Base-by-base conservation (phyloP, 2,888 invertebrate species). In the Cataglyphis albicans region DNA sequence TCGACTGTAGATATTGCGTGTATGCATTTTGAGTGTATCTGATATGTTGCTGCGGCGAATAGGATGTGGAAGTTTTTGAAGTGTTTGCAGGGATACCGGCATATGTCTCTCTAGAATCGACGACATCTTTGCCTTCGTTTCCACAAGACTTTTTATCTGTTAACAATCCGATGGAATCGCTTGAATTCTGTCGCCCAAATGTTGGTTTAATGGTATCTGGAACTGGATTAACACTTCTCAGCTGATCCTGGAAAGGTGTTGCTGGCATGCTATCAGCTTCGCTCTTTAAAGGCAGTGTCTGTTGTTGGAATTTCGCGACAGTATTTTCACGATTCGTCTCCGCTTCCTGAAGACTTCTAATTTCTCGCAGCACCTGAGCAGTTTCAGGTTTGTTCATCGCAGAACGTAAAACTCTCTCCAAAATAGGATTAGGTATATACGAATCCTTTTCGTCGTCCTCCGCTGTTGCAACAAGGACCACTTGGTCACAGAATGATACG, bases 401-500 rank as follows among this genome's bases (percentile, higher is more conserved):
- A 0, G 97, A 97, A 86, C 98, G 96, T 29, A 98, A 94, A 0
- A 98, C 98, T 82, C 98, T 96, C 93, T 98, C 98, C 88, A 98
- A 95, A 83, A 98, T 98, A 0, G 98, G 98, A 95, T 98, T 98
- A 0, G 98, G 98, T 91, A 98, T 98, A 92, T 98, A 98, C 90
- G 97, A 97, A 86, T 98, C 98, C 85, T 98, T 98, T 94, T 98
- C 98, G 92, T 98, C 98, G 90, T 98, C 98, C 91, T 98, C 98
- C 0, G 98, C 98, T 0, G 98, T 98, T 5, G 98, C 98, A 15
- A 98, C 98, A 81, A 98, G 95, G 85, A 98, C 98, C 0, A 99
- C 98, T 95, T 98, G 98, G 94, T 98, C 98, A 92, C 98, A 98
- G 95, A 99, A 99, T 0, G 98, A 98, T 5, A 99, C 99, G 82